These are phyloP conservation scores for Colossoma macropomum DNA, from an alignment of 2,113 vertebrate genomes.

Conservation along the genomic window DNA sequence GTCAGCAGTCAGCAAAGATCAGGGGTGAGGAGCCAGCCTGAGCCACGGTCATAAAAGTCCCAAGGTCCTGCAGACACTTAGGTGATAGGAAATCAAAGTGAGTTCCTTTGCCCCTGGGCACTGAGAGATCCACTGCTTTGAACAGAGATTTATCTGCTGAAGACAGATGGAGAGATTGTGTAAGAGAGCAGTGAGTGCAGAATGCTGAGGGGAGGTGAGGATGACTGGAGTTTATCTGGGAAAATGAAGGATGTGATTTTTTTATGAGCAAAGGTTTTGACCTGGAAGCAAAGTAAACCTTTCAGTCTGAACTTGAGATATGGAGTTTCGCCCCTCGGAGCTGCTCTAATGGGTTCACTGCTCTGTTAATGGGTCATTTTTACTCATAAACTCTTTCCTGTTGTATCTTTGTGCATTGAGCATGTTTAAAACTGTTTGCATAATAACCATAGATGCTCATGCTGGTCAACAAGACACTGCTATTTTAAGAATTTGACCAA, in stretches of 20 bases:
- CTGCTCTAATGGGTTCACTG: no score
- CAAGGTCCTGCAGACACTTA: constrained; percentile 23
- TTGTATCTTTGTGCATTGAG: neutral
- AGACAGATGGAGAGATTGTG: neutral
- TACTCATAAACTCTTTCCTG: neutral
- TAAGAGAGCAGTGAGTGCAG: neutral
- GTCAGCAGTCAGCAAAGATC: neutral
- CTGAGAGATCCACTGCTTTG: neutral
- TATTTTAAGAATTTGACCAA: neutral
- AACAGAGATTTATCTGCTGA: neutral
- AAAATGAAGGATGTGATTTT: neutral
- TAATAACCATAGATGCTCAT: neutral
- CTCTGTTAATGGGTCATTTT: no score
- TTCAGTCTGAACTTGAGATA: neutral
- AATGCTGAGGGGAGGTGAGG: neutral
- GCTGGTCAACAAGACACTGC: neutral
- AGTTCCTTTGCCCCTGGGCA: neutral
- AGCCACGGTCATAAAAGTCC: neutral
- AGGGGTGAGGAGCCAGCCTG: neutral
- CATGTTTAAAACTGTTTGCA: neutral
- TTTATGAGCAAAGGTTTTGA: constrained; percentile 2
- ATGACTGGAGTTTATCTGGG: neutral
- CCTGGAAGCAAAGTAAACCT: neutral
- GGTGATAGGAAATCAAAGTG: constrained; percentile 32
- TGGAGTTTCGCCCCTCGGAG: neutral